Percentiles rank a stretch among this genome's conserved stretches.
phyloP scores from a whole-genome alignment of 2,888 invertebrate genomes.

The Allophyes oxyacanthae region DNA sequence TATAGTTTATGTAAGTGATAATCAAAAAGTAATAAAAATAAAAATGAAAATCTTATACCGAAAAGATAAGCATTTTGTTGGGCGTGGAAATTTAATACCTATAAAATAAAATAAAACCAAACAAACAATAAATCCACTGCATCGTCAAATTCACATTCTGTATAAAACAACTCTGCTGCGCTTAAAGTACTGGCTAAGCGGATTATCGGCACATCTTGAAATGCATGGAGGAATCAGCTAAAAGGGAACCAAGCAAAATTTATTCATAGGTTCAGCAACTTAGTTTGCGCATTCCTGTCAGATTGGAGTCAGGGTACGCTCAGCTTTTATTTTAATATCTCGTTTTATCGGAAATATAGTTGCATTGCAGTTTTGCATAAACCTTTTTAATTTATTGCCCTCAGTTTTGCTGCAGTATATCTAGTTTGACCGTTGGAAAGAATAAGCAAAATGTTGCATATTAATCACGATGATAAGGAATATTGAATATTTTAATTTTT shows the following conservation, averaged over 20 bases:
- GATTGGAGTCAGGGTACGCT: conserved; percentile 20
- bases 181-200: conserved; percentile 31
- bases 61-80: too few species aligned
- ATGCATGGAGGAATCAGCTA: conserved; percentile 54
- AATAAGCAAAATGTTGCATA: conserved; percentile 31
- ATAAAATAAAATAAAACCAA: too few species aligned
- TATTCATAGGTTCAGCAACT: conserved; percentile 66
- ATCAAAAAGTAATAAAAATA: too few species aligned
- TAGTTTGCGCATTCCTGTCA: conserved; percentile 38
- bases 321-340: conserved; percentile 24
- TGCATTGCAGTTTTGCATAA: conserved; percentile 25
- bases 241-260: conserved; percentile 58
- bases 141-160: too few species aligned
- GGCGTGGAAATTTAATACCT: too few species aligned
- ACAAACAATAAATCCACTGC: too few species aligned
- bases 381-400: conserved; percentile 20
- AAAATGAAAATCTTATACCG: too few species aligned
- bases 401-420: conserved; percentile 19
- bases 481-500: conserved; percentile 7
- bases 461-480: conserved; percentile 4
- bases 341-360: conserved; percentile 9
- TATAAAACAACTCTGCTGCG: too few species aligned
- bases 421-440: conserved; percentile 3
- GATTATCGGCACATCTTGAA: conserved; percentile 58
- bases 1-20: too few species aligned